Conservation (phyloP, 2,888 invertebrate genomes). For the Trypoxylon attenuatum region DNA sequence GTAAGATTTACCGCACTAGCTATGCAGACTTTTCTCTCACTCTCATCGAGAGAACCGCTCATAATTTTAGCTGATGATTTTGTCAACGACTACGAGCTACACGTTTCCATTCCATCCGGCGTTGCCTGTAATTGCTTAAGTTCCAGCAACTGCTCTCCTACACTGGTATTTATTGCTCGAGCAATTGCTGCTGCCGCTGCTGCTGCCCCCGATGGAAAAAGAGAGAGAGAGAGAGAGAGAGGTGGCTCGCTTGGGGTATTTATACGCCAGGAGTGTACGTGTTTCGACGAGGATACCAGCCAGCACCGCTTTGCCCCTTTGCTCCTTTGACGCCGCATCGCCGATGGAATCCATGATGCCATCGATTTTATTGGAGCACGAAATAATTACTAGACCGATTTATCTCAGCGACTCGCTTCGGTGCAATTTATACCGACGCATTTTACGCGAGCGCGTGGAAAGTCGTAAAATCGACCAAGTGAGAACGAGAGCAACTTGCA, state of each 20-base stretch:
- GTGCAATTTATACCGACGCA: too few species aligned
- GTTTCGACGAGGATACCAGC: too few species aligned
- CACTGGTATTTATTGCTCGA: background rate
- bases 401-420: conserved; percentile 1
- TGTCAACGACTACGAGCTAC: too few species aligned
- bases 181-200: too few species aligned
- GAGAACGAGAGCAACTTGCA: background rate
- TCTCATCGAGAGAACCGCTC: background rate
- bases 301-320: too few species aligned
- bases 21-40: conserved; percentile 10
- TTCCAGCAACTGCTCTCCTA: background rate
- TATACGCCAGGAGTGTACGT: too few species aligned
- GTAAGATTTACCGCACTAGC: conserved; percentile 22
- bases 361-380: background rate
- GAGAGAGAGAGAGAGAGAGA: too few species aligned
- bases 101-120: too few species aligned
- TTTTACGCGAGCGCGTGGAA: background rate
- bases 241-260: too few species aligned
- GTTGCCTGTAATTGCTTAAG: background rate
- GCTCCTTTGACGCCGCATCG: too few species aligned
- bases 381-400: conserved; percentile 3
- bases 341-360: too few species aligned
- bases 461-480: background rate
- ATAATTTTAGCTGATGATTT: background rate
- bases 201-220: too few species aligned